phyloP scores from a whole-genome alignment of 2,113 vertebrate species.

The Suricata suricatta region DNA sequence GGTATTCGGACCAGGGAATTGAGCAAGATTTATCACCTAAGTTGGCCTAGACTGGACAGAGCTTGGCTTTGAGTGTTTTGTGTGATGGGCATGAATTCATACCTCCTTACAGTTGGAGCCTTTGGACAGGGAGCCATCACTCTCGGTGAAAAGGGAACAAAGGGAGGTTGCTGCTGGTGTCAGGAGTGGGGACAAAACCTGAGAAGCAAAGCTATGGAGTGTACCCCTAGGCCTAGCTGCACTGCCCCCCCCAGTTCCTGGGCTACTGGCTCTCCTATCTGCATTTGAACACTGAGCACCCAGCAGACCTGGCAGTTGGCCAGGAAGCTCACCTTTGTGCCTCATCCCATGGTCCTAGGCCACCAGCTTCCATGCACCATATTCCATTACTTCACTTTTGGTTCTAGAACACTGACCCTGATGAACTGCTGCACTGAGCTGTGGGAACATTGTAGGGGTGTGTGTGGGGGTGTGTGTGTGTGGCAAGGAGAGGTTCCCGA shows the following conservation, averaged over 20 bases:
- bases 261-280: background rate
- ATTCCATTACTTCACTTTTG: background rate
- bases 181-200: background rate
- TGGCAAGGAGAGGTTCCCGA: background rate
- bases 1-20: slow-evolving; percentile 72
- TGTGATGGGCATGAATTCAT: slow-evolving; percentile 59
- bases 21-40: slow-evolving; percentile 77
- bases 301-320: background rate
- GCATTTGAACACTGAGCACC: background rate
- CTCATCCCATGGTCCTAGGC: background rate
- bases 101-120: slow-evolving; percentile 21
- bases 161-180: background rate
- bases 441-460: background rate
- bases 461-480: background rate
- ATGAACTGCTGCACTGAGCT: background rate
- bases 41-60: slow-evolving; percentile 65
- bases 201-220: slow-evolving; percentile 13
- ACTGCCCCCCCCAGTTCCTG: background rate
- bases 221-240: background rate
- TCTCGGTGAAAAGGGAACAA: slow-evolving; percentile 39
- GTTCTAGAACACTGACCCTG: background rate
- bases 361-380: background rate
- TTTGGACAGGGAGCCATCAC: slow-evolving; percentile 52
- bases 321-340: background rate
- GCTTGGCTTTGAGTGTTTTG: slow-evolving; percentile 66